Base-by-base conservation (phyloP, 1,140 invertebrate species). In the Wiebesia pumilae region DNA sequence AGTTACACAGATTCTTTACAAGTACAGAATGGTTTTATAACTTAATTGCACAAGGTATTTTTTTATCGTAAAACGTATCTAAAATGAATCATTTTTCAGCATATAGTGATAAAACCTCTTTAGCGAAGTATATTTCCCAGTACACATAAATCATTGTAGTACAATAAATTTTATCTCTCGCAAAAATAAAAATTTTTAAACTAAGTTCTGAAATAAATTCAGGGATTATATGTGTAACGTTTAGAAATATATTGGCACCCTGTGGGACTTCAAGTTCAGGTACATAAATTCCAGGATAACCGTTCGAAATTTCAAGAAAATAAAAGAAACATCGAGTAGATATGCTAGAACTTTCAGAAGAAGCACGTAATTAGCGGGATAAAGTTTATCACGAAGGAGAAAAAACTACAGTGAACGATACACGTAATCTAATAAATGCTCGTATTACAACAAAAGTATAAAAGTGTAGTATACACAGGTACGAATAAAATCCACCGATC, bases 141-240 rank as follows among this genome's bases (percentile, higher is more conserved):
- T 75, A 43, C 38, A 43, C 71, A 43, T 75, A 75, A 75, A 75
- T 75, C 71, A 75, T 75, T 6, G 27, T 9, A 33, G 38, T 75
- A 75, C 38, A 75, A 43, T 27, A 75, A 75, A 75, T 75, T 43
- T 75, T 43, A 43, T 27, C 65, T 43, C 38, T 38, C 38, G 71
- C 21, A 43, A 40, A 73, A 75, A 75, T 75, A 75, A 75, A 40
- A 75, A 75, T 75, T 24, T n/a, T n/a, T 27, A 38, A 75, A 75
- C 30, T 33, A 75, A 75, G 71, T 75, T 75, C 71, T 7, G 71
- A 75, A n/a, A 75, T 75, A 75, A 75, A 75, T 75, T 75, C 16
- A 7, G n/a, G 71, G 71, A 75, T 75, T 75, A 75, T 38, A 6
- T 75, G 43, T 43, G 38, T 75, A 43, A 75, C 38, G 43, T 43